Evolutionary conservation across 2,113 vertebrate genomes (phyloP), one percentile per base, ranked within the genome.

Genomic region (Alces alces): DNA sequence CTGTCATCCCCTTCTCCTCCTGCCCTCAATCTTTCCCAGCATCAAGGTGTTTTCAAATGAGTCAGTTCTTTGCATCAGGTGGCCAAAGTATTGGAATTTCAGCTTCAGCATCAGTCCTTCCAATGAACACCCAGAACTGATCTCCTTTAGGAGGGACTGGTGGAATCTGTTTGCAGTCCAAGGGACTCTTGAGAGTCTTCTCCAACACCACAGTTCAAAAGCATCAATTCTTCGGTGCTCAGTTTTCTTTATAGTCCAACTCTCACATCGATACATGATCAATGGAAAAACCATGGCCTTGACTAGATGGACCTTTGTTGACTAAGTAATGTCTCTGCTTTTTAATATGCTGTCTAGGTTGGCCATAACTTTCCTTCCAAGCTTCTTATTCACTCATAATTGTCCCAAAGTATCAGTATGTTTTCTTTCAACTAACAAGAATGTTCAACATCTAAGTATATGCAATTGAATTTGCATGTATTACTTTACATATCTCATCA

Each of bases 161-260:
- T 60, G 28, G 11, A 27, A 60, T 13, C 27, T 28, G 4, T 27
- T 13, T 60, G 57, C 57, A 60, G 57, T 13, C 11, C 57, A 60
- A 1, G 4, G 57, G 57, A 28, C 57, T 60, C 57, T 60, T 11
- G 12, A 60, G 25, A 60, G 57, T 28, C 57, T 60, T 28, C 57
- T 60, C 57, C 25, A 28, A 60, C 57, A 28, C 25, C 11, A 58
- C 57, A 28, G 25, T 58, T 13, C 57, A 58, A 58, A 58, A 28
- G 25, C 25, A 27, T 58, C n/a, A 70, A 21, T 66, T 19, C 33
- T 66, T 19, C 0, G 2, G 7, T 0, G 4, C 17, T 66, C 33
- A 66, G 64, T 17, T 36, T 36, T 66, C 33, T 36, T 66, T 33
- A 66, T 33, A 36, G 16, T 36, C 33, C 64, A 66, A 66, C 1